These are phyloP conservation scores for Triplophysa dalaica DNA, from an alignment of 2,113 vertebrate species.

Conservation along the genomic window DNA sequence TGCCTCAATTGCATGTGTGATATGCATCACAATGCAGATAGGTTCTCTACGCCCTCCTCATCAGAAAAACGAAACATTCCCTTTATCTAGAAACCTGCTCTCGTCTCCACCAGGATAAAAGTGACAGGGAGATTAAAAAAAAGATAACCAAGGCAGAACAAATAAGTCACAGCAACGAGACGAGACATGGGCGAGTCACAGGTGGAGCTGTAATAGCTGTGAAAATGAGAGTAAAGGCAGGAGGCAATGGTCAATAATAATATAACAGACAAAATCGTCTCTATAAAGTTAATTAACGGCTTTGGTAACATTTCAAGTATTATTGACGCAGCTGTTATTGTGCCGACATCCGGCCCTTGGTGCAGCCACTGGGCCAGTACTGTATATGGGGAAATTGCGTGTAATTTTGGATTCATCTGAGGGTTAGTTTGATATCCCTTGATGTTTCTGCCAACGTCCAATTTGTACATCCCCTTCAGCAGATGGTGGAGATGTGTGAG, in stretches of 20 bases:
- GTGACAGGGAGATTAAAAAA: conserved; percentile 42
- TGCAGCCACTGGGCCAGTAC: neutral
- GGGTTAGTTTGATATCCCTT: conserved; percentile 13
- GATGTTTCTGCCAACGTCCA: conserved; percentile 37
- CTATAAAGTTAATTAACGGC: neutral
- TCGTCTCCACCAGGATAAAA: conserved; percentile 31
- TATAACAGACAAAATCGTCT: neutral
- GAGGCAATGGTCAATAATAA: conserved; percentile 13
- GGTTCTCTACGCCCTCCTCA: conserved; percentile 41
- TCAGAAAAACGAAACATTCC: conserved; percentile 41
- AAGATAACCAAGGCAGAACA: conserved; percentile 45
- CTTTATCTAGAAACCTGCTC: conserved; percentile 45
- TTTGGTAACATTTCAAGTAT: neutral
- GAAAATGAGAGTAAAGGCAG: conserved; percentile 4
- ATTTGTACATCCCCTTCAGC: conserved; percentile 38
- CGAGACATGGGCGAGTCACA: neutral
- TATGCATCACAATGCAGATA: conserved; percentile 43
- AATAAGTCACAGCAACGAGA: conserved; percentile 39
- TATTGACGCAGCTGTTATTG: neutral
- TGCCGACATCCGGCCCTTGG: neutral
- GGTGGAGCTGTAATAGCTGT: conserved; percentile 14
- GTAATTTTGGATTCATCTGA: conserved; percentile 13
- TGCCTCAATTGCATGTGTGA: conserved; percentile 34
- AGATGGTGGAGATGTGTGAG: conserved; percentile 45
- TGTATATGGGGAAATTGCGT: neutral